Evolutionary conservation across 2,113 vertebrate species (phyloP).

Genomic region (Zosterops pallidus): DNA sequence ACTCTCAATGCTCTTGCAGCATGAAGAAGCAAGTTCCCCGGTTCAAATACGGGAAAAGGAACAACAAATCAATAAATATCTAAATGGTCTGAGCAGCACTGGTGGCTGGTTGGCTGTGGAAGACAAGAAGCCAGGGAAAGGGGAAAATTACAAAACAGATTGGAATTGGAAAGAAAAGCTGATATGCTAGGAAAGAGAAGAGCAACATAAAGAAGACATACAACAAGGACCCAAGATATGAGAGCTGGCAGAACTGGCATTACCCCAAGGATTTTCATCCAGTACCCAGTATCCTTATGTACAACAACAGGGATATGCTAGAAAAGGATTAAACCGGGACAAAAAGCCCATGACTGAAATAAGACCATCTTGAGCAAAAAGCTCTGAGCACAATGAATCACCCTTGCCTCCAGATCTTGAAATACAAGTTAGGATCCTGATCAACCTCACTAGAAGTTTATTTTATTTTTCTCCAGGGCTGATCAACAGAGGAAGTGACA

Average conservation of each 20-base stretch:
- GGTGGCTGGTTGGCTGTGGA: background rate
- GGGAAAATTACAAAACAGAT: background rate
- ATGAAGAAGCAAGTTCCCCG: background rate
- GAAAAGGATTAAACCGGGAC: background rate
- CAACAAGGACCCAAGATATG: background rate
- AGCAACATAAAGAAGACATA: background rate
- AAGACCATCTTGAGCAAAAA: background rate
- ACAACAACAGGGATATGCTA: background rate
- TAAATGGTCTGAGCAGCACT: background rate
- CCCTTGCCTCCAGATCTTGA: background rate
- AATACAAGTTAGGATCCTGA: background rate
- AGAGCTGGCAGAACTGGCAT: background rate
- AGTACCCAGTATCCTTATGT: background rate
- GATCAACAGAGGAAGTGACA: rapidly evolving
- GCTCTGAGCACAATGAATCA: background rate
- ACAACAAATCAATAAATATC: background rate
- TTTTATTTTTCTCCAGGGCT: background rate
- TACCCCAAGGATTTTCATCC: background rate
- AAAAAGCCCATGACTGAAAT: background rate
- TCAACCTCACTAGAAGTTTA: background rate
- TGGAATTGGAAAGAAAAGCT: background rate
- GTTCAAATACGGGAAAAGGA: background rate
- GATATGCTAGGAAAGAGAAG: background rate
- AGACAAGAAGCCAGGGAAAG: background rate
- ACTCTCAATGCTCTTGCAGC: background rate